phyloP scores from a whole-genome alignment of 2,888 invertebrate species.

The Oligia strigilis region DNA sequence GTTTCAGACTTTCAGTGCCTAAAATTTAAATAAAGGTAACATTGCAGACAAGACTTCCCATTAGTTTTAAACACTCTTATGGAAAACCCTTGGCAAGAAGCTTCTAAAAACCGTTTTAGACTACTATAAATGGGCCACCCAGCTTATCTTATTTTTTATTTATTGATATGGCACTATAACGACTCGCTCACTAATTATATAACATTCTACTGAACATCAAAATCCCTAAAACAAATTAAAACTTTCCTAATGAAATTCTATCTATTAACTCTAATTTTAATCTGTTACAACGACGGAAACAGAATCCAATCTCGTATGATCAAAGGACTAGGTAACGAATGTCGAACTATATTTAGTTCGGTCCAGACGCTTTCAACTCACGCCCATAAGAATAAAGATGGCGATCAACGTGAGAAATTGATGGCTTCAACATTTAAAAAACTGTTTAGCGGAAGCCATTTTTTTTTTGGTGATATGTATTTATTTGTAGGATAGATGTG shows the following conservation, averaged over 20 bases:
- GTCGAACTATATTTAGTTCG: constrained; percentile 53
- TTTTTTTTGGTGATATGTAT: constrained; percentile 1
- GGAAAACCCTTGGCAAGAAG: too few relatives aligned
- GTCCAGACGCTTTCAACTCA: constrained; percentile 41
- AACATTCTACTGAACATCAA: neutral
- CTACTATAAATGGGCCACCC: neutral
- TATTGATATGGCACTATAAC: neutral
- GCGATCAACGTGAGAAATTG: constrained; percentile 37
- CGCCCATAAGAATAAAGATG: constrained; percentile 31
- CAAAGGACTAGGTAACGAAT: constrained; percentile 51
- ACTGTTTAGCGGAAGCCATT: constrained; percentile 10
- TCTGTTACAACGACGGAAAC: constrained; percentile 24
- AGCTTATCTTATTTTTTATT: neutral
- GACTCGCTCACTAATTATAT: neutral
- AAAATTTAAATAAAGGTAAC: neutral
- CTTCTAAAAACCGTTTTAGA: neutral
- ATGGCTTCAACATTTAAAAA: constrained; percentile 21
- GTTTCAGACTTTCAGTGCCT: neutral
- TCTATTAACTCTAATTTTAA: constrained; percentile 7
- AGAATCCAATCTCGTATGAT: constrained; percentile 28
- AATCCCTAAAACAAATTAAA: constrained; percentile 18
- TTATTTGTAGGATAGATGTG: constrained; percentile 10
- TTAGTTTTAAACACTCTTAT: neutral
- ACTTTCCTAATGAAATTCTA: neutral
- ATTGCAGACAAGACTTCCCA: neutral